Conservation (phyloP, 2,888 invertebrate genomes). For the Drosophila macrothrix region DNA sequence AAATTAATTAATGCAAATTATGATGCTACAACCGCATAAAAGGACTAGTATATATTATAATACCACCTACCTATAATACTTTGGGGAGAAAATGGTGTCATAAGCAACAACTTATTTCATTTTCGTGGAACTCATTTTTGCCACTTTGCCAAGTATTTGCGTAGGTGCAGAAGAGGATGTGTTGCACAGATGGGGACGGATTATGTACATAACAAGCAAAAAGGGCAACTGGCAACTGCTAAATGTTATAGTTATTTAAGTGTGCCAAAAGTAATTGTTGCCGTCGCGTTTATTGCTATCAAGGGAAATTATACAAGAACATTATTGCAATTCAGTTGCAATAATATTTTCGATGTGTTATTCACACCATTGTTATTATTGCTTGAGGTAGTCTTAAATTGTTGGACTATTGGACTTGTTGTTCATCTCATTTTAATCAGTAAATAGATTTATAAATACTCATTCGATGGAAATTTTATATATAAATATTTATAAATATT, state of each 20-base stretch:
- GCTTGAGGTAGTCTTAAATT: not conserved
- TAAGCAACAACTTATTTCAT: constrained; percentile 24
- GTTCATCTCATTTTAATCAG: not conserved
- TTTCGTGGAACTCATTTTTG: constrained; percentile 5
- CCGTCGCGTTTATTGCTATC: not conserved
- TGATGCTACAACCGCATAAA: constrained; percentile 35
- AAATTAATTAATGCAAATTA: constrained; percentile 78
- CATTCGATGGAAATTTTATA: not conserved
- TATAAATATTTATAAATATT: not conserved
- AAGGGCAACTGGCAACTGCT: not conserved
- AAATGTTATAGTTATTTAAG: not conserved
- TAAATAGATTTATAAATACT: constrained; percentile 2
- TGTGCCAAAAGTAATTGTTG: not conserved
- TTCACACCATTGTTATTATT: not conserved
- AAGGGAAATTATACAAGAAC: not conserved
- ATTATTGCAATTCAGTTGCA: not conserved
- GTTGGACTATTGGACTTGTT: not conserved
- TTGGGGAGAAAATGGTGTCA: constrained; percentile 19
- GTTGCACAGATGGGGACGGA: not conserved
- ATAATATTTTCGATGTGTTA: not conserved
- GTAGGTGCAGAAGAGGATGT: not conserved
- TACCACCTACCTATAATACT: constrained; percentile 22
- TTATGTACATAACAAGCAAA: not conserved
- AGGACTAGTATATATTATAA: constrained; percentile 10
- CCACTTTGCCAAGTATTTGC: not conserved